These are phyloP conservation scores for Macaca fascicularis DNA, from an alignment of 2,113 vertebrate species.

Conservation along the genomic window DNA sequence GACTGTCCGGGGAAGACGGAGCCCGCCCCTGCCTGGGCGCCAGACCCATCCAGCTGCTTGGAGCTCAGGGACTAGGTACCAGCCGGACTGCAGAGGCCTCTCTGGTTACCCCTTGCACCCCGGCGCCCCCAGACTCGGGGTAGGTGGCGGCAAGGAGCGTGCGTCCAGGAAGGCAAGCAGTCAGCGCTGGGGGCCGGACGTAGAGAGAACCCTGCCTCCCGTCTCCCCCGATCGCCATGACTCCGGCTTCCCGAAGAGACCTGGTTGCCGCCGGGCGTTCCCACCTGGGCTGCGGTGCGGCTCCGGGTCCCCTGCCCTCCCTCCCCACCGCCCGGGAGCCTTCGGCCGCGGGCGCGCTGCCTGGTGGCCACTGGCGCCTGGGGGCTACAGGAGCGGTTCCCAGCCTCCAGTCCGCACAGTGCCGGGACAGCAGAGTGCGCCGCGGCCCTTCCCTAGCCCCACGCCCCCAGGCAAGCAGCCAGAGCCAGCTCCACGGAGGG, in stretches of 20 bases:
- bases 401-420: not conserved
- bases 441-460: slow-evolving; percentile 12
- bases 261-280: not conserved
- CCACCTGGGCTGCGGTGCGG: slow-evolving; percentile 46
- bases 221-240: slow-evolving; percentile 35
- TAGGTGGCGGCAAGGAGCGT: not conserved
- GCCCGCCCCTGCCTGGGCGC: not conserved
- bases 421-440: slow-evolving; percentile 1
- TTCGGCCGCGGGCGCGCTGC: not conserved
- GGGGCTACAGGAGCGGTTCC: not conserved
- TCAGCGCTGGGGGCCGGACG: not conserved
- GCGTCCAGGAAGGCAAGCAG: not conserved
- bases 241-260: slow-evolving; percentile 46
- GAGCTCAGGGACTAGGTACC: not conserved
- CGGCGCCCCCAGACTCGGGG: not conserved
- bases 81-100: not conserved
- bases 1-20: not conserved
- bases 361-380: not conserved
- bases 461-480: not conserved
- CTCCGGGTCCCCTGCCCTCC: not conserved
- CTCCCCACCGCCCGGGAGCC: not conserved
- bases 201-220: not conserved
- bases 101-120: not conserved
- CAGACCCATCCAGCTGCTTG: not conserved
- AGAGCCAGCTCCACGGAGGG: not conserved